Evolutionary conservation across 1,140 invertebrate species (phyloP).

Genomic region (Trachymyrmex septentrionalis): DNA sequence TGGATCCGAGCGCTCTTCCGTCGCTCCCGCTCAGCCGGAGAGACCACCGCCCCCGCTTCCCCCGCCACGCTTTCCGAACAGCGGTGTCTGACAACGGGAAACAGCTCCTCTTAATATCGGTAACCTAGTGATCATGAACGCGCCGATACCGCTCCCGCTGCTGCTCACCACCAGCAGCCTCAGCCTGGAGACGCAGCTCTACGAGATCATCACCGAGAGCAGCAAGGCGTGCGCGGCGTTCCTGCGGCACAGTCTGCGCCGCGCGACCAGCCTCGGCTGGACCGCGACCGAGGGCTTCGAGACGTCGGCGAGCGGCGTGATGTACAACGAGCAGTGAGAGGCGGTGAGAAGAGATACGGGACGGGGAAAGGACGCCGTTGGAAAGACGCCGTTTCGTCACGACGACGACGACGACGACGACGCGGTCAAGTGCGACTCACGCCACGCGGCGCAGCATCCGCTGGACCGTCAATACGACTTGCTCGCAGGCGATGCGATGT

Average conservation of each 20-base stretch:
- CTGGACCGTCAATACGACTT: not conserved
- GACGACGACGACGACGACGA: not conserved
- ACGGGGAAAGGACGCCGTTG: not conserved
- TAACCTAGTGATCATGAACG: conserved; percentile 84
- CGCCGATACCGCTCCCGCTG: conserved; percentile 83
- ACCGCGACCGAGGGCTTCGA: conserved; percentile 60
- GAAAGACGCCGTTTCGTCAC: not conserved
- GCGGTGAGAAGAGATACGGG: not conserved
- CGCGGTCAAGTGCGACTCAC: not conserved
- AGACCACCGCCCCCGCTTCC: conserved; percentile 90
- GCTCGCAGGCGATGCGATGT: not conserved
- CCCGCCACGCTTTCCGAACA: conserved; percentile 89
- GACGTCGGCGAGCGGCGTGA: conserved; percentile 32
- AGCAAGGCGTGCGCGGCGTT: conserved; percentile 88
- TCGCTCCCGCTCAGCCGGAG: conserved; percentile 85
- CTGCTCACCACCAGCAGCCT: conserved; percentile 81
- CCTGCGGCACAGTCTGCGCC: conserved; percentile 85
- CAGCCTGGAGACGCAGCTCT: conserved; percentile 86
- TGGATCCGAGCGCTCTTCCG: too few relatives aligned
- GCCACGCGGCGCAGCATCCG: not conserved
- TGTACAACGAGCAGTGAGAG: conserved; percentile 27
- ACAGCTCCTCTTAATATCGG: conserved; percentile 86
- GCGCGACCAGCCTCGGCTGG: conserved; percentile 69
- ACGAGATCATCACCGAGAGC: conserved; percentile 86
- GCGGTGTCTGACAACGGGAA: conserved; percentile 91